Evolutionary conservation across 2,113 vertebrate genomes (phyloP).

Genomic region (Rhinolophus ferrumequinum): DNA sequence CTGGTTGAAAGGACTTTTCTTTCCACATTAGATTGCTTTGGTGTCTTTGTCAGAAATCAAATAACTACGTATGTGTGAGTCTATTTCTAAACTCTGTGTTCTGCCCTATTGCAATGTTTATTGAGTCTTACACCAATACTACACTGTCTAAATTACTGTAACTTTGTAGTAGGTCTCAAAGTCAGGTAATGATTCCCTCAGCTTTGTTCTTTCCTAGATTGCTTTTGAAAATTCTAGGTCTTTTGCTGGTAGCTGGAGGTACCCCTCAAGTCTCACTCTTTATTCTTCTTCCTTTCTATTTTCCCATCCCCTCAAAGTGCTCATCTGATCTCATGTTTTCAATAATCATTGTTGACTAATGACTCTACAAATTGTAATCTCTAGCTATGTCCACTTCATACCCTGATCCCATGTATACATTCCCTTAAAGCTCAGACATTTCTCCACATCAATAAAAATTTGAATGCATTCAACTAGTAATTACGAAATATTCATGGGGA

Average conservation of each 20-base stretch:
- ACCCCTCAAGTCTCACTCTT: background rate
- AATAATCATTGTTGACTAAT: background rate
- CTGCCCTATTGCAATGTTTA: background rate
- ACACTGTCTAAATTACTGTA: background rate
- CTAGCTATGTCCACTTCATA: background rate
- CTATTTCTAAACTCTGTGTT: background rate
- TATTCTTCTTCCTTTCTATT: background rate
- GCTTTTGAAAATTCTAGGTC: background rate
- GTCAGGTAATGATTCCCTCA: background rate
- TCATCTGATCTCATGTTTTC: background rate
- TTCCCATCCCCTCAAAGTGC: background rate
- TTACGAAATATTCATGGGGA: too few relatives aligned
- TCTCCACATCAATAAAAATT: background rate
- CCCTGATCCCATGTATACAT: background rate
- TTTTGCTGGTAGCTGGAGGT: background rate
- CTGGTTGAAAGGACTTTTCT: background rate
- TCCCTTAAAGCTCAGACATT: background rate
- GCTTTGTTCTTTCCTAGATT: background rate
- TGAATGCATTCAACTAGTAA: too few relatives aligned
- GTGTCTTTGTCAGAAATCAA: slow-evolving; percentile 5
- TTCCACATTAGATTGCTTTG: background rate
- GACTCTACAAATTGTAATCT: background rate
- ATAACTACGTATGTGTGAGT: background rate
- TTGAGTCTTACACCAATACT: background rate
- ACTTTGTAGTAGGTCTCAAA: background rate